These are phyloP conservation scores for Hydropotes inermis DNA, from an alignment of 2,113 vertebrate genomes.

Conservation along the genomic window DNA sequence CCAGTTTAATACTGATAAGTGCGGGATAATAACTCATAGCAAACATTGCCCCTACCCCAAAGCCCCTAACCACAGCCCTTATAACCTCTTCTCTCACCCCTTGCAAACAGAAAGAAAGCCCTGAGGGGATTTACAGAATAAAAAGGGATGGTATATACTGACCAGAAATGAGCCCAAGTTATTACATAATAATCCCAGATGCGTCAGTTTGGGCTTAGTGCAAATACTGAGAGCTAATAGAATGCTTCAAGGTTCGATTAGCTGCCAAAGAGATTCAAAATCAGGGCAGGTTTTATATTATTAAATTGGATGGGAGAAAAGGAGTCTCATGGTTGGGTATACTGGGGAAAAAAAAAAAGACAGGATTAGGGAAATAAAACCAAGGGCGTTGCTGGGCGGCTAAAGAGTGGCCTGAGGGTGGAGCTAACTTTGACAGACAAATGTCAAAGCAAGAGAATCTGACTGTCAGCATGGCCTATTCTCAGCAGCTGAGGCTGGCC, in stretches of 20 bases:
- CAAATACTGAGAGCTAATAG: conserved; percentile 30
- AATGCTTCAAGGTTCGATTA: conserved; percentile 8
- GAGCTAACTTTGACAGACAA: not conserved
- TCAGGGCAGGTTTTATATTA: conserved; percentile 39
- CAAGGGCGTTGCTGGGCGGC: not conserved
- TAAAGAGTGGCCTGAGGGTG: not conserved
- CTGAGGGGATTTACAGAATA: not conserved
- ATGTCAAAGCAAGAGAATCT: not conserved
- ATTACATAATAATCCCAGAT: conserved; percentile 34
- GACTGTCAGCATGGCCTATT: not conserved
- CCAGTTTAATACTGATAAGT: conserved; percentile 78
- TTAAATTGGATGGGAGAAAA: conserved; percentile 10
- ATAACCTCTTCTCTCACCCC: not conserved
- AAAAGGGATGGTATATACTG: not conserved
- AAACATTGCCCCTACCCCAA: not conserved
- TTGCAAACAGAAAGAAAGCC: not conserved
- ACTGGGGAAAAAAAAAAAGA: conserved; percentile 65
- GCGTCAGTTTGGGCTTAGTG: conserved; percentile 32
- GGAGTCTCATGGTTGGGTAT: not conserved
- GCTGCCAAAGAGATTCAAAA: conserved; percentile 48
- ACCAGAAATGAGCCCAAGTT: conserved; percentile 37
- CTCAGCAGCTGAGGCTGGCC: not conserved
- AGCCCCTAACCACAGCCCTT: not conserved
- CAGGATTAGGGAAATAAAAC: conserved; percentile 28
- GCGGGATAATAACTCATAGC: conserved; percentile 73